Conservation (phyloP, 2,113 vertebrate genomes). For the Dromaius novaehollandiae region DNA sequence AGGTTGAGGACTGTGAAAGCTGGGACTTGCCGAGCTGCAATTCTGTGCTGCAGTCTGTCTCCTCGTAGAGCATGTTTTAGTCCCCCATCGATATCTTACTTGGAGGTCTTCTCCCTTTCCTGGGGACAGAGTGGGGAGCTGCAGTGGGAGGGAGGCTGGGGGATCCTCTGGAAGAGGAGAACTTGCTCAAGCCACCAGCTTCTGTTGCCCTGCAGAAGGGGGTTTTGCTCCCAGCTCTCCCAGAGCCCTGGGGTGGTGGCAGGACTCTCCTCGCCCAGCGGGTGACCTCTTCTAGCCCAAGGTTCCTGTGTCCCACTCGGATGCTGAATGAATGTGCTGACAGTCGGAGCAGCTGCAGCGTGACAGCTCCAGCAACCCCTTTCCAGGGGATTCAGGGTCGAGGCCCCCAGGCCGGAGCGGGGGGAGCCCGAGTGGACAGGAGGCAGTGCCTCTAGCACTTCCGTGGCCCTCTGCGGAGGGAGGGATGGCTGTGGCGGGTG, state of each 20-base stretch:
- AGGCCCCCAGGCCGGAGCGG: background rate
- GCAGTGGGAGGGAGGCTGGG: background rate
- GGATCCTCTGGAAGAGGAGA: too few species aligned
- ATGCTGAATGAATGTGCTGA: background rate
- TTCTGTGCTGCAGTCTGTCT: background rate
- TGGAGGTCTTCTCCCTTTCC: rapidly evolving
- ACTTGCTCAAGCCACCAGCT: too few species aligned
- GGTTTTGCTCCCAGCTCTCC: background rate
- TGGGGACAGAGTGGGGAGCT: too few species aligned
- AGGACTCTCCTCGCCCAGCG: rapidly evolving
- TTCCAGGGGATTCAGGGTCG: background rate
- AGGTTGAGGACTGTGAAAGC: too few species aligned
- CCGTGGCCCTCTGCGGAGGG: background rate
- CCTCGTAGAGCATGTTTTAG: background rate
- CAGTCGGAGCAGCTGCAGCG: too few species aligned
- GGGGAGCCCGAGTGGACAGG: rapidly evolving
- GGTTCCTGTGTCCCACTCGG: background rate
- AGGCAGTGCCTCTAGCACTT: too few species aligned
- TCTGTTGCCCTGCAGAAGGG: too few species aligned
- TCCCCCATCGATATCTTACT: rapidly evolving
- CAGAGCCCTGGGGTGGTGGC: background rate
- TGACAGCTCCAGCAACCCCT: background rate
- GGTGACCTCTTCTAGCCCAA: background rate
- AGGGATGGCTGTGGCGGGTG: background rate
- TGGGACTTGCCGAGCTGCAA: background rate